Conservation (phyloP, 2,113 vertebrate genomes). For the Oreochromis niloticus region DNA sequence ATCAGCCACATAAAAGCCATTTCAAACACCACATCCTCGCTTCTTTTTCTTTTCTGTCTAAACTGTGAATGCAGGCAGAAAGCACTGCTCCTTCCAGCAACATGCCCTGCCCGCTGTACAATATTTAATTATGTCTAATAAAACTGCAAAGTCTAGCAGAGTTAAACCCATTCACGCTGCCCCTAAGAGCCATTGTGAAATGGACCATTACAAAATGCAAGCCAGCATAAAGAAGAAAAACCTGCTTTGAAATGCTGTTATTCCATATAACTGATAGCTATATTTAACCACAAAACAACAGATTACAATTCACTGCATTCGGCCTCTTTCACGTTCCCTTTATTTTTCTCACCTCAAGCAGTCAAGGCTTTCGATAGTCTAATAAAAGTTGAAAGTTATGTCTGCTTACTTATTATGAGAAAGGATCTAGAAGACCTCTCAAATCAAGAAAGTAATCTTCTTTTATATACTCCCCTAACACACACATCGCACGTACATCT, state of each 20-base stretch:
- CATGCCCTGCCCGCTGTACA: background rate
- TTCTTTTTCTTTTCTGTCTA: background rate
- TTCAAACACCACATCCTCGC: background rate
- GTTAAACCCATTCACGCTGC: background rate
- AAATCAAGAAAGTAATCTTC: background rate
- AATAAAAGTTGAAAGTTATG: background rate
- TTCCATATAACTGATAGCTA: background rate
- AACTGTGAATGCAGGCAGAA: background rate
- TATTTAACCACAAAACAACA: background rate
- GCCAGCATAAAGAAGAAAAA: background rate
- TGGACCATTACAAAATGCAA: slow-evolving; percentile 6
- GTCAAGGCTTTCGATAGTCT: background rate
- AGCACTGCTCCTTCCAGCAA: background rate
- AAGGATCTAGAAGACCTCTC: background rate
- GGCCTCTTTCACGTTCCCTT: background rate
- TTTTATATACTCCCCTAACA: background rate
- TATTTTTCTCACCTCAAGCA: background rate
- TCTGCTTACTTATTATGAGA: background rate
- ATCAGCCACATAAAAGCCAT: background rate
- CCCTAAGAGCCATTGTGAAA: slow-evolving; percentile 8
- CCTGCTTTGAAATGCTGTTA: background rate
- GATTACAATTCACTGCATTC: background rate
- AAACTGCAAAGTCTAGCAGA: background rate
- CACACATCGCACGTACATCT: background rate
- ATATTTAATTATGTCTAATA: background rate